phyloP scores from a whole-genome alignment of 2,888 invertebrate genomes.

The Agrenia bidenticulata region DNA sequence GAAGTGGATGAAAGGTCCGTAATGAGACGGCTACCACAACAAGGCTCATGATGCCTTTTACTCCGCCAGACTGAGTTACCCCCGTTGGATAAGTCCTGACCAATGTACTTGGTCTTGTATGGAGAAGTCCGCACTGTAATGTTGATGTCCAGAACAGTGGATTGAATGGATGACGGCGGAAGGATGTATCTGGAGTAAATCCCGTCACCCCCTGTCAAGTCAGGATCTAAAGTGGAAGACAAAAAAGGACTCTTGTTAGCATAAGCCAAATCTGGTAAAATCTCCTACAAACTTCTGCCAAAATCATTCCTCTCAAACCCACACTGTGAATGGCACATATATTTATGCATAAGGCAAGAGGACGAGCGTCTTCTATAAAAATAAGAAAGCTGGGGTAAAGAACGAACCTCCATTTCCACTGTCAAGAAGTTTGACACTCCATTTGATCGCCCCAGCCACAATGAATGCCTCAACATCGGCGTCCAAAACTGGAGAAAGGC shows the following conservation, averaged over 20 bases:
- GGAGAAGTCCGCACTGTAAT: slow-evolving; percentile 49
- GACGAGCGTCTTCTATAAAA: not conserved
- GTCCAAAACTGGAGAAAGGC: slow-evolving; percentile 62
- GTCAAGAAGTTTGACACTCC: slow-evolving; percentile 61
- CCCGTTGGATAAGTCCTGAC: slow-evolving; percentile 13
- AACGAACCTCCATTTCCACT: slow-evolving; percentile 61
- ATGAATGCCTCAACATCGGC: slow-evolving; percentile 63
- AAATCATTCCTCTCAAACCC: no score
- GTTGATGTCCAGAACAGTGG: slow-evolving; percentile 43
- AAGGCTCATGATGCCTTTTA: slow-evolving; percentile 53
- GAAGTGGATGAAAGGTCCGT: slow-evolving; percentile 32
- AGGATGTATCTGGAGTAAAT: slow-evolving; percentile 66
- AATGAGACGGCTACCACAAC: slow-evolving; percentile 59
- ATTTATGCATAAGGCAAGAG: no score
- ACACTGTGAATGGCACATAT: no score
- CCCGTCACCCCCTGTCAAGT: slow-evolving; percentile 66
- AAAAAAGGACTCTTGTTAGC: no score
- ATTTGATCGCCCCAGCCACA: slow-evolving; percentile 53
- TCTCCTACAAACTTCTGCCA: no score
- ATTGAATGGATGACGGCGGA: slow-evolving; percentile 55
- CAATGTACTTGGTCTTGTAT: slow-evolving; percentile 42
- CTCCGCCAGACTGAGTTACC: slow-evolving; percentile 12
- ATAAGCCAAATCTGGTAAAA: no score
- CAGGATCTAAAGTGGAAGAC: slow-evolving; percentile 60
- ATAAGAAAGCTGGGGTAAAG: not conserved